A percentile compares a stretch with the other conserved stretches of the same genome.
phyloP scores from a whole-genome alignment of 2,113 vertebrate genomes.

The Odontesthes bonariensis region DNA sequence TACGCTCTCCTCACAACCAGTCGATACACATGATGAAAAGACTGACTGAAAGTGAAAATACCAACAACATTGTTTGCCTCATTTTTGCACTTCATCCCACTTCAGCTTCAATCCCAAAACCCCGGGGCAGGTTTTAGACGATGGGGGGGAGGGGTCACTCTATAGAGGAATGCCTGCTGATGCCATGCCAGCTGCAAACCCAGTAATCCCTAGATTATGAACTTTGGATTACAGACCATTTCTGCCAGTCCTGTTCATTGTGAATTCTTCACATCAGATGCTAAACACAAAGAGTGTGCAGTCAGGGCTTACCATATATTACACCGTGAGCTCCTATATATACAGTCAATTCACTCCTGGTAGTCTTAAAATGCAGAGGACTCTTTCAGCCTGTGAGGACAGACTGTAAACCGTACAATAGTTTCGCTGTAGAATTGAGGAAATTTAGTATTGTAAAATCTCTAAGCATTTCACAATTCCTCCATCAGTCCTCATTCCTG shows the following conservation, averaged over 20 bases:
- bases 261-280: conserved; percentile 57
- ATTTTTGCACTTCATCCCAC: conserved; percentile 22
- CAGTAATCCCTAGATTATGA: conserved; percentile 84
- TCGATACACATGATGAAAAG: neutral
- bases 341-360: neutral
- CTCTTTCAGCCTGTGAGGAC: neutral
- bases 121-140: conserved; percentile 38
- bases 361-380: neutral
- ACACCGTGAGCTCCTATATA: neutral
- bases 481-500: neutral
- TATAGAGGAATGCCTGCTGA: conserved; percentile 60
- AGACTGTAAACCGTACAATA: no score
- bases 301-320: conserved; percentile 15
- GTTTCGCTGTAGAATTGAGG: neutral
- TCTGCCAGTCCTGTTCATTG: conserved; percentile 67
- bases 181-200: conserved; percentile 79
- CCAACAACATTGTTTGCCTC: conserved; percentile 12
- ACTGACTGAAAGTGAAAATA: conserved; percentile 34
- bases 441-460: neutral
- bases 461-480: conserved; percentile 7
- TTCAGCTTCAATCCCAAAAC: conserved; percentile 46
- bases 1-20: neutral
- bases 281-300: conserved; percentile 22
- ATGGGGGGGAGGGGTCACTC: conserved; percentile 67
- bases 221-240: conserved; percentile 79